Percentiles rank a stretch among this genome's conserved stretches.
Evolutionary conservation across 2,797 vertebrate species (phyloP).

Genomic region (Dermochelys coriacea): DNA sequence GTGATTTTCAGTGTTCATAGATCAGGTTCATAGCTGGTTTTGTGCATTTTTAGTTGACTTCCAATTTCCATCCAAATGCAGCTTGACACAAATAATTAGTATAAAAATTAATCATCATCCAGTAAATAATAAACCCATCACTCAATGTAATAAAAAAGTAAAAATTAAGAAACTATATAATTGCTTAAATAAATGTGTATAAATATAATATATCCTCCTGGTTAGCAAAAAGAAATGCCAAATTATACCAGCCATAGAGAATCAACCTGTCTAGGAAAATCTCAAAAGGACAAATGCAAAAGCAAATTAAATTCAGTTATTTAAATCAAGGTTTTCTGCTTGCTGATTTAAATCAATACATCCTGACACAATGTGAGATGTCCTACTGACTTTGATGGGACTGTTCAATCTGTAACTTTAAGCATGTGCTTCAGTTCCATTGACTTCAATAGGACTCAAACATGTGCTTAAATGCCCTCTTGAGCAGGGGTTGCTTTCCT

Average conservation of each 20-base stretch:
- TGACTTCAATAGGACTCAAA: neutral
- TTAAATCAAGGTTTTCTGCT: slow-evolving; percentile 17
- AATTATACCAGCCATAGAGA: neutral
- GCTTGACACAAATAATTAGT: neutral
- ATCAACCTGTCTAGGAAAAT: neutral
- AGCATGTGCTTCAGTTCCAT: neutral
- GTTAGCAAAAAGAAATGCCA: neutral
- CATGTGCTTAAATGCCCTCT: neutral
- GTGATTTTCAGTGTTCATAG: neutral
- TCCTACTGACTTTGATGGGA: neutral
- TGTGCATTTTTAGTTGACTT: neutral
- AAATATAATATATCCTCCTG: neutral
- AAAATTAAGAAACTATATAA: neutral
- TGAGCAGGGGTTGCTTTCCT: neutral
- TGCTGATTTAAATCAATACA: slow-evolving; percentile 19
- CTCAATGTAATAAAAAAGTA: neutral
- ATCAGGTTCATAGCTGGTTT: neutral
- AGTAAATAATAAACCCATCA: neutral
- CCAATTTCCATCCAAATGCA: neutral
- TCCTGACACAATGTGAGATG: neutral
- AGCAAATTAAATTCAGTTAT: neutral
- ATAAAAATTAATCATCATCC: neutral
- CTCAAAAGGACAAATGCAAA: neutral
- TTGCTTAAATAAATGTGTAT: neutral
- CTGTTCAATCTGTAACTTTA: slow-evolving; percentile 14